Evolutionary conservation across 2,888 invertebrate genomes (phyloP), one percentile per base, ranked within the genome.

Genomic region (Venustoraphidia nigricollis): DNA sequence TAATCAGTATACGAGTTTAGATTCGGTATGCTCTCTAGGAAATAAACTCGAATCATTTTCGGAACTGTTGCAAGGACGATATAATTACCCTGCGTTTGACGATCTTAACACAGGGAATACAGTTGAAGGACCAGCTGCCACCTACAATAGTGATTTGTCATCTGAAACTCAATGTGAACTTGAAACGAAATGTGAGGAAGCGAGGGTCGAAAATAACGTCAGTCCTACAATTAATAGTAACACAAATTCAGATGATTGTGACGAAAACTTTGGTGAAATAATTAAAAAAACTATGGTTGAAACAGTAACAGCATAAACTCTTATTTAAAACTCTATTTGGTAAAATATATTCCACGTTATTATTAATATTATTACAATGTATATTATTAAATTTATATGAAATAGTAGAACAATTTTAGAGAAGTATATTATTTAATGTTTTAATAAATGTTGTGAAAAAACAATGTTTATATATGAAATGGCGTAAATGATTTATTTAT

Each of bases 211-310:
- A 48, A 48, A 52, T 37, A 44, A 53, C 39, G 51, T 53, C 34
- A 53, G 53, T 51, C 53, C 49, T 34, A 49, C 56, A 45, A 56
- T 53, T 50, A 51, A 50, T 46, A 58, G 58, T 48, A 60, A 59
- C 42, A 53, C 58, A 34, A 57, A 54, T 50, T 54, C 61, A 41
- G 72, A 70, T 43, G 69, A 73, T 48, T 70, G 70, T 57, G 75
- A 74, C 56, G 87, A 88, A 60, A 90, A 90, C 66, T 89, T 91
- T 62, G 90, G 90, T 47, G 90, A 91, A 71, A 85, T 92, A 59
- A 90, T 91, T 57, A 91, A 90, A 67, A 89, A 91, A 68, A 86
- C 88, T 53, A 89, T 91, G 77, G 89, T 90, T 62, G 90, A 91
- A 67, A 89, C 88, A 59, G 89, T 87, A 59, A 84, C 83, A 59